Evolutionary conservation across 2,888 invertebrate species (phyloP).

Genomic region (Tenthredo amoena): DNA sequence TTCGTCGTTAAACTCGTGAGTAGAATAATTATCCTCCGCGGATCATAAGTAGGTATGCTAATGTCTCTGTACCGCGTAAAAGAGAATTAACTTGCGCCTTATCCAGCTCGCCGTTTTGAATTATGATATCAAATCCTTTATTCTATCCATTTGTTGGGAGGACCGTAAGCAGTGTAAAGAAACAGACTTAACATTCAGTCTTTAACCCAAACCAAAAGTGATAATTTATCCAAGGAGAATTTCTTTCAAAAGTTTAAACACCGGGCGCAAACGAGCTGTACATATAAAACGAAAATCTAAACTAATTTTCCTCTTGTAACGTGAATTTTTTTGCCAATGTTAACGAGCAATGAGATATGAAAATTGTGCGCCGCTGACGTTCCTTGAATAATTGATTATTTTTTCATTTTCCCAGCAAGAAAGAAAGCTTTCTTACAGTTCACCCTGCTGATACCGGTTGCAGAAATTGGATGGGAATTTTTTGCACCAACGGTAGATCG

Average conservation of each 20-base stretch:
- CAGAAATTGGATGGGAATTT: not conserved
- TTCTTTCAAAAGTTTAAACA: not conserved
- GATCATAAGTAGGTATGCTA: conserved; percentile 9
- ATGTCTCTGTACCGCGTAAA: not conserved
- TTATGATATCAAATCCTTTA: not conserved
- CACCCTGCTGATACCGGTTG: not conserved
- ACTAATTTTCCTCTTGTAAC: not conserved
- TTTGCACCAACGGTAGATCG: not conserved
- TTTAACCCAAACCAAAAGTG: not conserved
- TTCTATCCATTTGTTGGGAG: not conserved
- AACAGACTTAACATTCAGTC: not conserved
- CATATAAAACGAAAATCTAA: not conserved
- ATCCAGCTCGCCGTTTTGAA: not conserved
- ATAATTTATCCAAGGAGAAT: not conserved
- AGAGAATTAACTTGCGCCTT: not conserved
- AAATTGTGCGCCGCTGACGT: not conserved
- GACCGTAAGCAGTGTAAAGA: not conserved
- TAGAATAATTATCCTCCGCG: conserved; percentile 3
- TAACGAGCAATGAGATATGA: not conserved
- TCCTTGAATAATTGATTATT: not conserved
- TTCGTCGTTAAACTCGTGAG: conserved; percentile 15
- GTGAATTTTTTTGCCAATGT: not conserved
- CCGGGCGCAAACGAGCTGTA: not conserved
- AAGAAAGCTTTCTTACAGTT: not conserved
- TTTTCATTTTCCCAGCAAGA: not conserved